Evolutionary conservation across 2,113 vertebrate genomes (phyloP), one percentile per base, ranked within the genome.

Genomic region (Leptobrachium leishanense): DNA sequence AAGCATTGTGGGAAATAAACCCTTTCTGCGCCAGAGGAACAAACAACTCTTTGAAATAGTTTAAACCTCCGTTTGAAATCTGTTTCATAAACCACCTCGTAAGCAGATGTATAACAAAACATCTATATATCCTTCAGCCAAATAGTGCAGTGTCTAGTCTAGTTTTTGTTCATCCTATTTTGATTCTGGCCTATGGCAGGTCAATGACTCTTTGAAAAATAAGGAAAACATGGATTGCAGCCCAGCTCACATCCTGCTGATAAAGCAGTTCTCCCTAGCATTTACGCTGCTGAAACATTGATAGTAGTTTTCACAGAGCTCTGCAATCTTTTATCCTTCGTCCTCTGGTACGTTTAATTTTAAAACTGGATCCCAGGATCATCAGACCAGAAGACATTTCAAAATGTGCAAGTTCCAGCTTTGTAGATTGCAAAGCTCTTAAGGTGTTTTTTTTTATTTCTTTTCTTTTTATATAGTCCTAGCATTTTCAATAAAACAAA

Each of bases 281-380:
- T 82, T 85, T 77, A 77, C 0, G 0, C 83, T 82, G 83, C 90
- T 76, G 83, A 87, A 87, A 82, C 86, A 84, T 72, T 86, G 87
- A 83, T 86, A 85, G 85, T 72, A 85, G 76, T 82, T 87, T 85
- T 84, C 86, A 87, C 79, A 84, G 84, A 88, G 87, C 86, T 84
- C 92, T 92, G 92, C 87, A 89, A 85, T 87, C 90, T 86, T 90
- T 93, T 92, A 92, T 85, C 72, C 85, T 85, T 70, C 81, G 85
- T 85, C 88, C 85, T 86, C 88, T 85, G 85, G 77, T 79, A 66
- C 65, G 10, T 88, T 89, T 85, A 77, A 72, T 86, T 84, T 83
- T 85, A 85, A 90, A 85, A 65, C 69, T 82, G 6, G 5, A 88
- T 87, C 87, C 88, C 87, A 87, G 87, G 82, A 86, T 89, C 88